Base-by-base conservation (phyloP, 2,113 vertebrate genomes). In the Stigmatopora nigra region DNA sequence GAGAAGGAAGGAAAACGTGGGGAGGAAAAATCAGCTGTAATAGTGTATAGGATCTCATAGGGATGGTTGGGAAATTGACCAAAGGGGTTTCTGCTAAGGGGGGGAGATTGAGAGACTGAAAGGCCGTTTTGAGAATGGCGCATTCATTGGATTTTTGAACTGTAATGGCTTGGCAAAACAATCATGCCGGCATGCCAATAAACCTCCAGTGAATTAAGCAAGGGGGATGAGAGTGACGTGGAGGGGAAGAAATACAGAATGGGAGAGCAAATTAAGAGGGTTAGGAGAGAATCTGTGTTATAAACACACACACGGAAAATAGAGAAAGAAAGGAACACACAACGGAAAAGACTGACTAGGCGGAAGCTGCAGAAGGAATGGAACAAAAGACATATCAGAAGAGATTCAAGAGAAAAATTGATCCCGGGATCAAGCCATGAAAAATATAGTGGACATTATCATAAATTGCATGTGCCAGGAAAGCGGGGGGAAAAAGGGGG, bases 111-210 rank as follows among this genome's bases (percentile, higher is more conserved):
- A 49, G 48, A 65, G 73, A 82, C 80, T 76, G 77, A 82, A 77
- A 77, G 73, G 75, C 65, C 77, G 78, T 84, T 86, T 77, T 81
- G 78, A 87, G 82, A 81, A 84, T 72, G 74, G 66, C 15, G 60
- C 78, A 80, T 84, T 83, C 83, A 86, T 82, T 86, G 83, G 82
- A 86, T 85, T 88, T 88, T 83, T 85, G 70, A 87, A 85, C 84
- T 83, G 82, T 81, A 84, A 88, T 85, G 87, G 80, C 76, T 85
- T 86, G 84, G 84, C 85, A 85, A 84, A 86, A 87, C 85, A 88
- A 80, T 83, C 70, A 83, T 61, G 79, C 70, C 76, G 64, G 78
- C 74, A 77, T 82, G 84, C 84, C 85, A 88, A 84, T 85, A 87
- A 88, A 84, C 71, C 80, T 84, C 84, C 69, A 75, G 79, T 79